phyloP scores from a whole-genome alignment of 2,797 vertebrate species.

The Enoplosus armatus region DNA sequence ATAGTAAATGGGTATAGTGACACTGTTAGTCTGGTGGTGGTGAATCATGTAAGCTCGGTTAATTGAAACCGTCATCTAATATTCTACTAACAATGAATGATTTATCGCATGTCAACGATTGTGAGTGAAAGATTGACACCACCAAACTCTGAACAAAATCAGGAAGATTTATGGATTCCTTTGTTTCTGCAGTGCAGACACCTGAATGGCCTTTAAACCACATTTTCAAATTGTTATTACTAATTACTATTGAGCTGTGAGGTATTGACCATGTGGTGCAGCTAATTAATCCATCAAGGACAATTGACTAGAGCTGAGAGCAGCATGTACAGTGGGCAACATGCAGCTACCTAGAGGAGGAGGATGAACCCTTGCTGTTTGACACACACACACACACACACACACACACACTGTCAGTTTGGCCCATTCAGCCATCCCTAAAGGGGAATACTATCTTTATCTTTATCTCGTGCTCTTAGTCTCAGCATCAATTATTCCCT shows the following conservation, averaged over 20 bases:
- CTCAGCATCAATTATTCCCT: constrained; percentile 64
- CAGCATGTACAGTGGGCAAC: constrained; percentile 55
- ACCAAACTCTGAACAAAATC: constrained; percentile 18
- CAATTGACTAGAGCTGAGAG: constrained; percentile 65
- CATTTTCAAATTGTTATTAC: constrained; percentile 37
- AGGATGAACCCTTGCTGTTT: constrained; percentile 47
- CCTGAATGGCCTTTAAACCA: constrained; percentile 40
- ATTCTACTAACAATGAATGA: constrained; percentile 19
- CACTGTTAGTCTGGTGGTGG: constrained; percentile 24
- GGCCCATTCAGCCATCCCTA: constrained; percentile 49
- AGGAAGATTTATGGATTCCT: constrained; percentile 7
- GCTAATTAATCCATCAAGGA: constrained; percentile 78
- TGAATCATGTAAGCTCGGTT: constrained; percentile 35
- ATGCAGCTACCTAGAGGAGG: constrained; percentile 44
- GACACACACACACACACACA: constrained; percentile 19
- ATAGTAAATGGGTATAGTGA: constrained; percentile 33
- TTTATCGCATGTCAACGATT: background rate
- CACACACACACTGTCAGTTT: constrained; percentile 52
- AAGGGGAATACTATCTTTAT: constrained; percentile 65
- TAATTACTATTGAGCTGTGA: constrained; percentile 72
- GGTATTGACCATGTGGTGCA: constrained; percentile 65
- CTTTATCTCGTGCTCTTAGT: constrained; percentile 48
- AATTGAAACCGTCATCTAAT: constrained; percentile 14
- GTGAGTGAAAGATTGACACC: background rate
- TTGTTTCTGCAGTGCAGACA: constrained; percentile 3